Evolutionary conservation across 1,140 invertebrate genomes (phyloP).

Genomic region (Apis florea): DNA sequence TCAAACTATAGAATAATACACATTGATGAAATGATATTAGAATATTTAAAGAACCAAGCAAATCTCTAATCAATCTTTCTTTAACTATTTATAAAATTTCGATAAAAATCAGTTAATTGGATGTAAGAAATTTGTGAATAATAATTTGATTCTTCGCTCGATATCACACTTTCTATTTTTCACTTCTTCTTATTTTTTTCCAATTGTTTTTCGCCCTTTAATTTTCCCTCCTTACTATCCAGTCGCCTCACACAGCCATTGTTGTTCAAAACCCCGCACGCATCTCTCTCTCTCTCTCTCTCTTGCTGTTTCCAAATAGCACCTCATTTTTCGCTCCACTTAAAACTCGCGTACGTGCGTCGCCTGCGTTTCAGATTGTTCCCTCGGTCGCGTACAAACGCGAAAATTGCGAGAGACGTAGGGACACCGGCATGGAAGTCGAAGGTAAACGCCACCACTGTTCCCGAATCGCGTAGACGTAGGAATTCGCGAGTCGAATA

Average conservation of each 20-base stretch:
- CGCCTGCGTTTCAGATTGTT: neutral
- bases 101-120: too few relatives aligned
- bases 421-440: neutral
- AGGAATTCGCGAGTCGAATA: neutral
- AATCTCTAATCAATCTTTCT: too few relatives aligned
- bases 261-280: slow-evolving; percentile 23
- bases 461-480: slow-evolving; percentile 2
- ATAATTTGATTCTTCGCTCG: neutral
- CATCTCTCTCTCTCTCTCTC: slow-evolving; percentile 13
- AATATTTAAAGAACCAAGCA: too few relatives aligned
- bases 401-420: slow-evolving; percentile 11
- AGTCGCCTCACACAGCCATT: neutral
- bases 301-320: slow-evolving; percentile 16
- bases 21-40: too few relatives aligned
- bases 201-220: neutral
- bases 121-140: too few relatives aligned
- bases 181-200: neutral
- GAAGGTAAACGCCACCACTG: neutral
- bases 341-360: slow-evolving; percentile 17
- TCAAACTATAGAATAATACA: too few relatives aligned
- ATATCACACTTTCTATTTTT: neutral
- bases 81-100: too few relatives aligned
- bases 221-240: neutral
- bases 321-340: slow-evolving; percentile 16
- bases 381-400: neutral